Conservation (phyloP, 2,113 vertebrate genomes). For the Oreochromis spilurus region DNA sequence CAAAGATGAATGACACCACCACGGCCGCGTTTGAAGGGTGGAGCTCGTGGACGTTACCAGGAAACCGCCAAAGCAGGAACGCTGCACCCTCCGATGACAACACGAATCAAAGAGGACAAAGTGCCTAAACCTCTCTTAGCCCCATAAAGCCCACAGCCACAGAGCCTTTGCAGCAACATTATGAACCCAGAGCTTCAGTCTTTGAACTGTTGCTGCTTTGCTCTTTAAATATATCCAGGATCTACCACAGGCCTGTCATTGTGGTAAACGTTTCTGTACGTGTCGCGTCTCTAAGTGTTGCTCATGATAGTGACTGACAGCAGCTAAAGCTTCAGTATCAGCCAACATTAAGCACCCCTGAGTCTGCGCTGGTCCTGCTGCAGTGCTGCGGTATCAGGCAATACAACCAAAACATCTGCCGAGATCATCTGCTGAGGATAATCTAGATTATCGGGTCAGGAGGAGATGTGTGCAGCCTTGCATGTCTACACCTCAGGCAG, state of each 20-base stretch:
- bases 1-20: background rate
- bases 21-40: background rate
- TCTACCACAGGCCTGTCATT: background rate
- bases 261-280: background rate
- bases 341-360: background rate
- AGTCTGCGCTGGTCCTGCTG: slow-evolving; percentile 2
- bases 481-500: background rate
- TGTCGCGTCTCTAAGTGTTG: background rate
- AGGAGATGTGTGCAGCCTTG: background rate
- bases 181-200: background rate
- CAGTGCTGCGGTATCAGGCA: background rate
- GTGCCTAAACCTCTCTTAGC: background rate
- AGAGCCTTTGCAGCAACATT: background rate
- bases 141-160: background rate
- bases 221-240: background rate
- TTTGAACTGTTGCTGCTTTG: background rate
- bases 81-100: background rate
- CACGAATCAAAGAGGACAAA: background rate
- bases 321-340: background rate
- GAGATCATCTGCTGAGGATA: background rate
- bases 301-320: background rate
- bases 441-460: background rate
- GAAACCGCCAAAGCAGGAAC: background rate
- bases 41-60: background rate
- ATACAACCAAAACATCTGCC: slow-evolving; percentile 3